Conservation (phyloP, 2,888 invertebrate genomes). For the Xylocampa areola region DNA sequence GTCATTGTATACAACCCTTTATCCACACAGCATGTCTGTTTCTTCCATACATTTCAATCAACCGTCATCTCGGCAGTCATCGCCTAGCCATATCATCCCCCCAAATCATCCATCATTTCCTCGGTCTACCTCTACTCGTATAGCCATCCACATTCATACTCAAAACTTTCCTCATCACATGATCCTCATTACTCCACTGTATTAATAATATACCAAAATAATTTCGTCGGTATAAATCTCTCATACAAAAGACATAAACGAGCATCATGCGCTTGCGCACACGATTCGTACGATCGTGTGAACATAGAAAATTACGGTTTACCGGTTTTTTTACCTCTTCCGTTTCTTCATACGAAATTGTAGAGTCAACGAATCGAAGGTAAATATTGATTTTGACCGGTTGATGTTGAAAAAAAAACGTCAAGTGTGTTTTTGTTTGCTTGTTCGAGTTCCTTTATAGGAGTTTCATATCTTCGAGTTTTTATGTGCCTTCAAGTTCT, state of each 20-base stretch:
- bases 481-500: too few relatives aligned
- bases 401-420: conserved; percentile 46
- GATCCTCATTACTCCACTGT: too few relatives aligned
- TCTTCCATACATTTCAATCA: too few relatives aligned
- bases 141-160: too few relatives aligned
- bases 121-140: too few relatives aligned
- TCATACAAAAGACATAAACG: conserved; percentile 78
- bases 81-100: too few relatives aligned
- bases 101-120: too few relatives aligned
- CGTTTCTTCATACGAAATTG: conserved; percentile 61
- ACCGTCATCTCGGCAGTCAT: too few relatives aligned
- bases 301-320: conserved; percentile 52
- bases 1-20: too few relatives aligned
- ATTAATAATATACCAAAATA: background rate
- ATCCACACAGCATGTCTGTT: too few relatives aligned
- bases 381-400: conserved; percentile 73
- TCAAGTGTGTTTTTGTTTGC: conserved; percentile 13
- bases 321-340: conserved; percentile 60
- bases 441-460: conserved; percentile 47
- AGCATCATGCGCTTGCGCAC: conserved; percentile 45
- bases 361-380: conserved; percentile 73
- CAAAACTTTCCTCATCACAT: background rate
- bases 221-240: conserved; percentile 1
- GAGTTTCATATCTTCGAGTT: too few relatives aligned
- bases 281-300: conserved; percentile 42